Base-by-base conservation (phyloP, 2,113 vertebrate species). In the Oryzias woworae region DNA sequence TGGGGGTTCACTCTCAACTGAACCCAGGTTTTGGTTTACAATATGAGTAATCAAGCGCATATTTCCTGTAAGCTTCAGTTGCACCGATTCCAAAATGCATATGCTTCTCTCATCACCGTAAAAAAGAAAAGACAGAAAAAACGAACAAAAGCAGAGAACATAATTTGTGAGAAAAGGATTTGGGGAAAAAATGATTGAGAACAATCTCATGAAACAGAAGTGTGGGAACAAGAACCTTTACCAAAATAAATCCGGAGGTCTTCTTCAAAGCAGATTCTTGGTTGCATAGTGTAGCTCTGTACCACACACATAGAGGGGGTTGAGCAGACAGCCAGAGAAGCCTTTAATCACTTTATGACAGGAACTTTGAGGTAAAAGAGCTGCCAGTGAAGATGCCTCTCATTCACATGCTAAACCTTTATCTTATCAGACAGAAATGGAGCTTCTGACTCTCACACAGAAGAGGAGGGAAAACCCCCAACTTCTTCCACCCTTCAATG, bases 291-390 rank as follows among this genome's bases (percentile, higher is more conserved):
- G 20, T 14, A 56, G 58, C 51, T 67, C 51, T 64, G n/a, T 54
- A 69, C 60, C 59, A 55, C 69, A 57, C 66, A 62, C 73, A 69
- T 15, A 31, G 4, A 28, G 26, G 65, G 53, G 75, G 65, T 16
- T 13, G 72, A 68, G 75, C 52, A 82, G 75, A 75, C 66, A 58
- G 73, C 77, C 26, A 76, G 73, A 87, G 64, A 48, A 88, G 56
- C 54, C 75, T 76, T 85, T 84, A 90, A 92, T 92, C 80, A 89
- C 83, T 90, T 92, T 92, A 92, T 83, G 88, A 85, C 88, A 92
- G 89, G 90, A 92, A 92, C 85, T 84, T 69, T 58, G 81, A 85
- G 78, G 67, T 90, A 83, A 86, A 84, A 84, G 79, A 69, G 44
- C 44, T 69, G 80, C 74, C 70, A 62, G 61, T 75, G 73, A 78